These are phyloP conservation scores for Neelides sp. DNA, from an alignment of 1,140 invertebrate species.

Conservation along the genomic window DNA sequence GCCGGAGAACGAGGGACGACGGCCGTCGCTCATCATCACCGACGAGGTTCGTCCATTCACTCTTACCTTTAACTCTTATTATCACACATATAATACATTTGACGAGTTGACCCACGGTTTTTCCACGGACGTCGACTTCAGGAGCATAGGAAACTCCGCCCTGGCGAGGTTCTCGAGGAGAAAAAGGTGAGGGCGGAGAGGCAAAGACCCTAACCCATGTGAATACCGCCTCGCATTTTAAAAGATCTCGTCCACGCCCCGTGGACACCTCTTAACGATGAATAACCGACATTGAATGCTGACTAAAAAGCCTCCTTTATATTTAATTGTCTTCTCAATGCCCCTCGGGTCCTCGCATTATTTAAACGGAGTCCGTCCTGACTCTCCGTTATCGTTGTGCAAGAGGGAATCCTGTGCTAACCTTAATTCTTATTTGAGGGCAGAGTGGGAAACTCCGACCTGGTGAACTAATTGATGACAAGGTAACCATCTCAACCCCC, in stretches of 20 bases:
- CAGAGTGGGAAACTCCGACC: constrained; percentile 60
- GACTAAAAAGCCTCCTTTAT: no score
- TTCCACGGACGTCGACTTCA: constrained; percentile 37
- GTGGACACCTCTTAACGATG: not conserved
- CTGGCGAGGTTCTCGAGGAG: constrained; percentile 79
- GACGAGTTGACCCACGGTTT: not conserved
- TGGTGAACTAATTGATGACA: constrained; percentile 56
- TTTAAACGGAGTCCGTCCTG: constrained; percentile 20
- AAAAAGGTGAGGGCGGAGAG: constrained; percentile 86
- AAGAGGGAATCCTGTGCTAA: constrained; percentile 20
- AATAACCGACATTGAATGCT: no score
- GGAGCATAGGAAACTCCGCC: constrained; percentile 74
- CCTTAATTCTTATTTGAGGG: constrained; percentile 31
- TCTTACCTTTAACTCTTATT: constrained; percentile 5
- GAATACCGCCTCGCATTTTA: not conserved
- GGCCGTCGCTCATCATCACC: constrained; percentile 77
- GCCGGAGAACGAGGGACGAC: constrained; percentile 64
- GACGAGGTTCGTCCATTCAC: constrained; percentile 62
- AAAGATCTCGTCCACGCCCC: not conserved
- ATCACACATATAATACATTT: not conserved
- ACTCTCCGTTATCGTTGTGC: constrained; percentile 18
- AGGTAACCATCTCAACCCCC: no score
- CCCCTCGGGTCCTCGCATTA: no score
- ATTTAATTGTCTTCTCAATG: no score
- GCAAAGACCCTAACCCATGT: constrained; percentile 22